Base-by-base conservation (phyloP, 2,113 vertebrate species). In the Seriola dumerili region DNA sequence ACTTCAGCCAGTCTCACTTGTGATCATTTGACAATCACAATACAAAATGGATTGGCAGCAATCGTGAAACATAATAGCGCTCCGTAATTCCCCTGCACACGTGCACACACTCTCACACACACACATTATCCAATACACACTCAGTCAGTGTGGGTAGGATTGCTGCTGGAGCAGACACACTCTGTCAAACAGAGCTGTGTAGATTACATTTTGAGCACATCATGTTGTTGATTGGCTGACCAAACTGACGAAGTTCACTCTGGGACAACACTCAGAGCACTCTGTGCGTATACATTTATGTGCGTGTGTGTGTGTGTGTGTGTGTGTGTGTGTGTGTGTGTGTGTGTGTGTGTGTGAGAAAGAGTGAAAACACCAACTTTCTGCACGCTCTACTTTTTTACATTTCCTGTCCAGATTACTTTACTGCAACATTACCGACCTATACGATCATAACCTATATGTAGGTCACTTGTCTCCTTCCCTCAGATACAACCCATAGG, bases 201-300 rank as follows among this genome's bases (percentile, higher is more conserved):
- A 71, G 81, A 83, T 91, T 83, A 89, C 75, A 90, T 81, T 81
- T 85, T 83, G 85, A 90, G 84, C 70, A 68, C 78, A 88, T 87
- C 75, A 73, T 57, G 73, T 78, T 84, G 81, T 78, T 82, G 75
- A 81, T 71, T 89, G 72, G 23, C 48, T 50, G 62, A 62, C 67
- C 75, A 72, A 72, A 66, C 71, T 19, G 0, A 55, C 32, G 48
- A 55, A 62, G 85, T 77, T 87, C 48, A 80, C 3, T 14, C 54
- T 29, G 42, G 78, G 75, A 88, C 79, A 80, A 68, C n/a, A 16
- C 48, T 67, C 52, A 75, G 4, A 75, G 84, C 29, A 38, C 12
- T 58, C 6, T 73, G 21, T 44, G 29, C 58, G 55, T 61, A 19
- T 50, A 50, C 52, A 71, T 57, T 55, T 68, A 5, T 38, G 4